Evolutionary conservation across 2,113 vertebrate species (phyloP).

Genomic region (Callipepla californica): DNA sequence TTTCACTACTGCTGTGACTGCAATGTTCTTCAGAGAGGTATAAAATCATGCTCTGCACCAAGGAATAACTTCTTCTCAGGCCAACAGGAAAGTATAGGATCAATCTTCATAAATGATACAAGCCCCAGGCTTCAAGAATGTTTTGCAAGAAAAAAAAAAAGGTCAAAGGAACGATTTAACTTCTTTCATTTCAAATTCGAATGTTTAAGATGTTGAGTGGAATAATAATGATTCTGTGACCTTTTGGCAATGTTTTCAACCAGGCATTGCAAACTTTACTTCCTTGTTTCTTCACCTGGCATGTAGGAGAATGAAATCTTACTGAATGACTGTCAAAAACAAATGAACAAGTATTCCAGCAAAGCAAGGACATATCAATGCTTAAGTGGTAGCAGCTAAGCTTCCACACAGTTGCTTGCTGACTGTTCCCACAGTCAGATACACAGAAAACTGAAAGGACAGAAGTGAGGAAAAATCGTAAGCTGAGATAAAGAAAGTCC

Average conservation of each 20-base stretch:
- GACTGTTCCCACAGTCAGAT: neutral
- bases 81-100: neutral
- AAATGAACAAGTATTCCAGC: neutral
- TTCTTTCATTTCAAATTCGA: neutral
- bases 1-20: neutral
- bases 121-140: neutral
- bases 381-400: neutral
- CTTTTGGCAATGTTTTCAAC: constrained; percentile 23
- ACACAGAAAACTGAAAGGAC: neutral
- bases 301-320: neutral
- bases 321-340: neutral
- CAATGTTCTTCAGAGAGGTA: neutral
- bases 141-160: constrained; percentile 6
- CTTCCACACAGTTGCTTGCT: neutral
- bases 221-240: constrained; percentile 8
- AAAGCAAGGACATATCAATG: neutral
- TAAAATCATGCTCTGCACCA: neutral
- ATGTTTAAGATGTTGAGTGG: neutral
- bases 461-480: neutral
- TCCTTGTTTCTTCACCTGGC: neutral
- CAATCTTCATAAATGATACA: neutral
- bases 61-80: neutral
- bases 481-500: neutral
- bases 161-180: neutral
- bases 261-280: neutral